Evolutionary conservation across 2,797 vertebrate species (phyloP), one percentile per base, ranked within the genome.

Genomic region (Tenualosa ilisha): DNA sequence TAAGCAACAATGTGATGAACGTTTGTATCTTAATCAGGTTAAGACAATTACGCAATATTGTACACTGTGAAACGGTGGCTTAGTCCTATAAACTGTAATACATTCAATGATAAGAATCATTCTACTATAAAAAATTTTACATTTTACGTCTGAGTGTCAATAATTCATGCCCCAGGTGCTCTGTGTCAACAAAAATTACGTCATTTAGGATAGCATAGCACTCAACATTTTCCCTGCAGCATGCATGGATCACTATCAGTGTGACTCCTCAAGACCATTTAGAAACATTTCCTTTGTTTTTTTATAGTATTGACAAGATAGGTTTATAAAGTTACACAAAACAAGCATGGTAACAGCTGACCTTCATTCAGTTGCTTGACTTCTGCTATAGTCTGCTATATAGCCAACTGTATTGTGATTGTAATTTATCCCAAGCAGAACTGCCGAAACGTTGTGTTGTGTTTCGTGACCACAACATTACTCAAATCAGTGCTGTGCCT

Each of bases 151-250:
- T 6, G 0, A 43, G 40, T 46, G 72, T 46, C 37, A 79, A 79
- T 79, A 79, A 46, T 79, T 46, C 40, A 79, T 43, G 37, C 72
- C 8, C 15, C 40, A 79, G 72, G 72, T 79, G 37, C 72, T 46
- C 72, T 6, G 40, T 79, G 72, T 79, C 72, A 79, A 79, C 72
- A 79, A 79, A 72, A 79, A 79, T 79, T 40, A 79, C 72, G 72
- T 79, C 40, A 79, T 43, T 20, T 79, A 37, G 40, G 46, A 72
- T 50, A 82, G 50, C 51, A 83, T 86, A 20, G 20, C 37, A 49
- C 20, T 37, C 43, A 83, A 37, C 54, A 22, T 43, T 61, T 63
- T n/a, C 12, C 82, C 37, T 63, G 53, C 56, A 43, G 31, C 9
- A 61, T 5, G 37, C 72, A 46, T 22, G 17, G 37, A 43, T n/a